A percentile compares a stretch with the other conserved stretches of the same genome.
Evolutionary conservation across 2,113 vertebrate genomes (phyloP).

Genomic region (Speoplatyrhinus poulsoni): DNA sequence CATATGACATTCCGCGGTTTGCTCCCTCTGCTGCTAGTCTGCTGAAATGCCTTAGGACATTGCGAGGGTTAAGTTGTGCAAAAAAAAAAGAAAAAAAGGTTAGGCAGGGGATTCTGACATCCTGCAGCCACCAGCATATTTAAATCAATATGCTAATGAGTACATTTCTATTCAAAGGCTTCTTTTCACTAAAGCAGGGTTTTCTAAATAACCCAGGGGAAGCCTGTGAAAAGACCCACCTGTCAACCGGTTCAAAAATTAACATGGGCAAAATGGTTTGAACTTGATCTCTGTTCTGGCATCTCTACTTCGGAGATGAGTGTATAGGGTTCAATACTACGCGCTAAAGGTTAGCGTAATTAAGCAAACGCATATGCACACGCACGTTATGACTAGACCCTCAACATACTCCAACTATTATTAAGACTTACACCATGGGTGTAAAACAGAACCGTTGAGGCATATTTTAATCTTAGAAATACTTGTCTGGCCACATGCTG

Average conservation of each 20-base stretch:
- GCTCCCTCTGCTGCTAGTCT: too few species aligned
- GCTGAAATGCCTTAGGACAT: too few species aligned
- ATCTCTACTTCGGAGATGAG: not conserved
- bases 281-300: slow-evolving; percentile 35
- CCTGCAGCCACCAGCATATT: slow-evolving; percentile 56
- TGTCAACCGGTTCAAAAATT: slow-evolving; percentile 63
- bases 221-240: slow-evolving; percentile 59
- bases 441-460: too few species aligned
- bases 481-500: too few species aligned
- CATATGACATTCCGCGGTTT: too few species aligned
- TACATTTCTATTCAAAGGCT: slow-evolving; percentile 67
- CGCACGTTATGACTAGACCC: not conserved
- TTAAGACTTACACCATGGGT: too few species aligned
- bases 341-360: slow-evolving; percentile 47
- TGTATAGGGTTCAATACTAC: not conserved
- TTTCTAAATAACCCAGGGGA: slow-evolving; percentile 72
- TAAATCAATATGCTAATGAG: slow-evolving; percentile 78
- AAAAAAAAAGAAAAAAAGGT: not conserved
- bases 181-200: slow-evolving; percentile 58
- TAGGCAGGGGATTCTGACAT: slow-evolving; percentile 44
- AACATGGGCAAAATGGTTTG: slow-evolving; percentile 43
- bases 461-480: too few species aligned
- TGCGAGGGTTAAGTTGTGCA: too few species aligned
- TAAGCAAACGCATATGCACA: slow-evolving; percentile 3
- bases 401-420: too few species aligned